Evolutionary conservation across 2,797 vertebrate species (phyloP).

Genomic region (Halcyon leucocephala): DNA sequence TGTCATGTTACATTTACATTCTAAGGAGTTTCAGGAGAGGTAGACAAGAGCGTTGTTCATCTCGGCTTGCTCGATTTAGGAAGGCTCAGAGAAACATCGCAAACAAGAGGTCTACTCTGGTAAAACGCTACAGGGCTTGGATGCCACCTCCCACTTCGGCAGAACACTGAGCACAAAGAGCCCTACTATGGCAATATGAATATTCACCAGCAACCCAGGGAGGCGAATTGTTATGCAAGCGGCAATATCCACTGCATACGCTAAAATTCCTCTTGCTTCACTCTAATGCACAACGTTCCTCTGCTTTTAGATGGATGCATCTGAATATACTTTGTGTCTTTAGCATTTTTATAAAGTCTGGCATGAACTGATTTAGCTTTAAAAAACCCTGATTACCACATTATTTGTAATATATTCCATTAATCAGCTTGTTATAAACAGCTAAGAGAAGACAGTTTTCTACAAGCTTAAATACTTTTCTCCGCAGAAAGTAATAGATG

Average conservation of each 20-base stretch:
- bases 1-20: background rate
- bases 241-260: conserved; percentile 39
- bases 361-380: background rate
- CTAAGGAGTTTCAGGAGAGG: conserved; percentile 1
- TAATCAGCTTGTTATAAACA: conserved; percentile 46
- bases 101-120: conserved; percentile 40
- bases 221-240: conserved; percentile 77
- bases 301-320: conserved; percentile 11
- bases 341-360: conserved; percentile 17
- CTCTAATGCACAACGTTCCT: conserved; percentile 31
- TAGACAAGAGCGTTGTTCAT: background rate
- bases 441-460: conserved; percentile 39
- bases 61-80: conserved; percentile 6
- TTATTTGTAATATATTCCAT: conserved; percentile 51
- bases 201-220: conserved; percentile 71
- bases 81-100: conserved; percentile 21
- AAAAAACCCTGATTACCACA: background rate
- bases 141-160: conserved; percentile 26
- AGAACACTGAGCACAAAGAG: conserved; percentile 65
- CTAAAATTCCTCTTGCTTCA: conserved; percentile 65
- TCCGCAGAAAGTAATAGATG: conserved; percentile 1
- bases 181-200: conserved; percentile 72
- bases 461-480: conserved; percentile 27
- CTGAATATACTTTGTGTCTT: background rate
- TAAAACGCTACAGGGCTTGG: conserved; percentile 73